Evolutionary conservation across 2,797 vertebrate genomes (phyloP), one percentile per base, ranked within the genome.

Genomic region (Rhabdophis nuchalis): DNA sequence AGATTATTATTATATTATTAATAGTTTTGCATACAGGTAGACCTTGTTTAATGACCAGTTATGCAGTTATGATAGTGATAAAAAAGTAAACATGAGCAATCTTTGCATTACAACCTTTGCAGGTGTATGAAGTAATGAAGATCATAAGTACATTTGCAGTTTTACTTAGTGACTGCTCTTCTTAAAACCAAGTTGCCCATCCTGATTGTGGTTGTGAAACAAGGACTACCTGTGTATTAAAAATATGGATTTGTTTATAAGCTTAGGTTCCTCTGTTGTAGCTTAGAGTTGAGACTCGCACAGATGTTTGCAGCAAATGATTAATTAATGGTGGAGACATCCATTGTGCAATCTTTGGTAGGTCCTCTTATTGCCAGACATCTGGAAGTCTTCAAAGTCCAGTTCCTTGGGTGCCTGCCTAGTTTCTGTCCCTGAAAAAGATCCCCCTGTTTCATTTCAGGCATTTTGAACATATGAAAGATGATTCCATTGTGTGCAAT

Each of bases 381-480:
- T 87, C 54, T 36, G 53, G 86, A 72, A 0, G 3, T 1, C 25
- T 88, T 27, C 13, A n/a, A 53, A 56, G 88, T 41, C 89, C 1
- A n/a, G 18, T 93, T 60, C 32, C 46, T 41, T 14, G 72, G 25
- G 20, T 85, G 36, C 46, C 50, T 27, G 25, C 29, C 32, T 53
- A 57, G 0, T 0, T 1, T 25, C 72, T 11, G 57, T 86, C 25
- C 93, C 64, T 9, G 54, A 5, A 50, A 64, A 6, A 1, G 14
- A 36, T 2, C 87, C 25, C 52, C 18, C 58, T 23, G 25, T 52
- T 58, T 94, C 20, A 88, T 93, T 87, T 13, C 93, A 99, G 99
- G 82, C 99, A 99, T 97, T 99, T 99, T 94, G 98, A 99, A 95
- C 95, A 98, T 93, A 99, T 99, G 99, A 99, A 99, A 96, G 99